Evolutionary conservation across 2,113 vertebrate species (phyloP).

Genomic region (Oreochromis aureus): DNA sequence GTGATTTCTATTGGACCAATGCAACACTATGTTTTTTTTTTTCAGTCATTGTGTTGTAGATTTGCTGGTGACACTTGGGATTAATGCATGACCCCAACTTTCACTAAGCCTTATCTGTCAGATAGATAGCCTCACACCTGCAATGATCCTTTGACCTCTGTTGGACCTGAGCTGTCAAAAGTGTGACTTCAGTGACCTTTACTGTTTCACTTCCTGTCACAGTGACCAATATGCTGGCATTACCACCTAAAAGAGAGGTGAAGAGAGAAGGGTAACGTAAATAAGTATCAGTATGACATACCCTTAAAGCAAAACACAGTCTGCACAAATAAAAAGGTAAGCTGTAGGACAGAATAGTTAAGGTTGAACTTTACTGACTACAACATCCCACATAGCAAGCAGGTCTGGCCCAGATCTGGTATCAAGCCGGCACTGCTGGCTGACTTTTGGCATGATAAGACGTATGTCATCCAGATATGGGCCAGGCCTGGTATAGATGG

Average conservation of each 20-base stretch:
- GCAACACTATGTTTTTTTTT: accelerated
- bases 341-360: background rate
- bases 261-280: background rate
- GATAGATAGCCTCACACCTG: background rate
- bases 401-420: too few species aligned
- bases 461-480: too few species aligned
- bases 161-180: conserved; percentile 30
- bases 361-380: accelerated
- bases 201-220: conserved; percentile 52
- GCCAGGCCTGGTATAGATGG: too few species aligned
- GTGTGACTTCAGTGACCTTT: conserved; percentile 41
- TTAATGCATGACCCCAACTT: background rate
- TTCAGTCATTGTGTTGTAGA: background rate
- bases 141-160: conserved; percentile 41
- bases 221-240: conserved; percentile 49
- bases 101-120: background rate
- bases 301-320: background rate
- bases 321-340: background rate
- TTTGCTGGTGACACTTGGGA: background rate
- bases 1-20: background rate
- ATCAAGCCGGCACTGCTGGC: too few species aligned
- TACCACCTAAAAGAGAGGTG: conserved; percentile 22
- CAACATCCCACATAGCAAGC: too few species aligned
- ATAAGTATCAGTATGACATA: background rate
- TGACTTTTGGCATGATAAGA: too few species aligned